A percentile compares a stretch with the other conserved stretches of the same genome.
These are phyloP conservation scores for Corythornis madagascariensis DNA, from an alignment of 2,113 vertebrate genomes.

Conservation along the genomic window DNA sequence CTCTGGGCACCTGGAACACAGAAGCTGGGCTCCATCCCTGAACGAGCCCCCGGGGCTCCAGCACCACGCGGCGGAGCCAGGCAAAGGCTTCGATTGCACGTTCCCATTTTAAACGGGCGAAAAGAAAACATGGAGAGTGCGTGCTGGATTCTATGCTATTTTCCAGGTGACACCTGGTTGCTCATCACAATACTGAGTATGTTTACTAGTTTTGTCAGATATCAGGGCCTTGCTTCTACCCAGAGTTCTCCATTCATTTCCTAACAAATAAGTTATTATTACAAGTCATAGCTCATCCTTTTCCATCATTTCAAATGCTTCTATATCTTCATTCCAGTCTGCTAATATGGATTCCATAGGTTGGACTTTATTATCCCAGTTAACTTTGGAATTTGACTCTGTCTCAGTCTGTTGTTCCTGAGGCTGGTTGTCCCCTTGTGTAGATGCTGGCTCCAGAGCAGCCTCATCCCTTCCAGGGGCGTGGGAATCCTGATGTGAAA, in stretches of 20 bases:
- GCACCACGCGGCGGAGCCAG: constrained; percentile 10
- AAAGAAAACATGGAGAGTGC: constrained; percentile 47
- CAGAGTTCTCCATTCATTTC: constrained; percentile 63
- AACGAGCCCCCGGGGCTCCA: constrained; percentile 14
- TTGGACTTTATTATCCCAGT: constrained; percentile 77
- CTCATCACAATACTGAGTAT: constrained; percentile 64
- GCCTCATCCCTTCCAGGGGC: constrained; percentile 21
- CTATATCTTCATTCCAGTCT: constrained; percentile 98
- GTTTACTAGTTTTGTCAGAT: constrained; percentile 46
- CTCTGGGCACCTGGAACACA: background rate
- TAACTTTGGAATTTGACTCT: constrained; percentile 65
- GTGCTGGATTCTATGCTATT: constrained; percentile 48
- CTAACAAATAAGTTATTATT: constrained; percentile 65
- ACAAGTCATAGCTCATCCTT: constrained; percentile 95
- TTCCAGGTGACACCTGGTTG: constrained; percentile 63
- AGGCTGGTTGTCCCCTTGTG: constrained; percentile 69
- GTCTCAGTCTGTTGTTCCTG: constrained; percentile 71
- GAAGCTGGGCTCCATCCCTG: background rate
- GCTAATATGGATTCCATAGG: constrained; percentile 92
- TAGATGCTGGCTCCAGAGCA: constrained; percentile 53
- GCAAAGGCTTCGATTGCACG: constrained; percentile 42
- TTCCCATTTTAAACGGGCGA: constrained; percentile 68
- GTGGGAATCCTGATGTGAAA: constrained; percentile 34
- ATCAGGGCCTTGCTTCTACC: constrained; percentile 55
- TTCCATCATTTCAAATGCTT: constrained; percentile 98